Evolutionary conservation across 2,113 vertebrate genomes (phyloP), one percentile per base, ranked within the genome.

Genomic region (Clupea harengus): DNA sequence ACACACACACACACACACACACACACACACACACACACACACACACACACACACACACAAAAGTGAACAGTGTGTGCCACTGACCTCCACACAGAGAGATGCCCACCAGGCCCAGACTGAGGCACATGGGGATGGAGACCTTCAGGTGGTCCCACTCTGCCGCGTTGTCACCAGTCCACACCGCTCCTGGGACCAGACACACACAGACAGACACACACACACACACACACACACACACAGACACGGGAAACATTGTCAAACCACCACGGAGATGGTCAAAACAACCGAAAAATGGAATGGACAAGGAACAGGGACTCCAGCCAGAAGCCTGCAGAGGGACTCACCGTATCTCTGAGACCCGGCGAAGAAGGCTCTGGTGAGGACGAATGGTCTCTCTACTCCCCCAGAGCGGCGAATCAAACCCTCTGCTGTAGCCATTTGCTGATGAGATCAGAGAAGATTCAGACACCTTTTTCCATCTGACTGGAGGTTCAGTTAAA

Each of bases 81-180:
- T 94, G 88, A 98, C 97, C 96, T 67, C 97, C 97, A 88, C 97
- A 97, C 89, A 98, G 97, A 25, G 97, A 95, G 81, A 98, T 94
- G 47, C 97, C 97, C 49, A 96, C 96, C 57, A 98, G 92, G 1
- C 93, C 94, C 83, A 98, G 49, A 67, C 96, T 98, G 88, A 98
- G 92, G 90, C 97, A 97, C 97, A 98, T 98, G 49, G 97, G 96
- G 83, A 98, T 93, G 1, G 96, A 96, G 32, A 98, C 95, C 91
- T 96, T 97, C 86, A 98, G 90, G 64, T 98, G 97, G 0, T 95
- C 96, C 97, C 97, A 98, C 57, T 98, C 97, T 0, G 97, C 97
- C 17, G 96, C 93, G 45, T 98, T 98, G 88, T 98, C 97, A 1
- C 97, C 97, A 0, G 97, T 98, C 97, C 97, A 98, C 45, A 98